A percentile compares a stretch with the other conserved stretches of the same genome.
Conservation (phyloP, 2,113 vertebrate species). For the Trogon melanurus region DNA sequence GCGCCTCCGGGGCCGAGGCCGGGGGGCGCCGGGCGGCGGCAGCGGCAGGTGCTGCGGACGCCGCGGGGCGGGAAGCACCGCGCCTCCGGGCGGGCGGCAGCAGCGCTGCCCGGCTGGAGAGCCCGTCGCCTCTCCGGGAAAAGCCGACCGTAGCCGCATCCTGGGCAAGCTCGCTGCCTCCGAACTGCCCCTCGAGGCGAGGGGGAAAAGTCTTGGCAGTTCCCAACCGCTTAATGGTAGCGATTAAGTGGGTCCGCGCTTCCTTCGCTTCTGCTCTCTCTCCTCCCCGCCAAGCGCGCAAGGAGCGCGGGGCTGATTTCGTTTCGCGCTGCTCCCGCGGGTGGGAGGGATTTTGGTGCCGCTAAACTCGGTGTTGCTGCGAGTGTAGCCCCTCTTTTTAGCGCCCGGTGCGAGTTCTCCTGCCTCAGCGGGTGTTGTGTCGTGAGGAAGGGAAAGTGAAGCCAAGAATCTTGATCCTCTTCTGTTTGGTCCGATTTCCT, state of each 20-base stretch:
- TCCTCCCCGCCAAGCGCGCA: rapidly evolving
- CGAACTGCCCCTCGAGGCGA: background rate
- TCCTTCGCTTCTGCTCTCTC: too few relatives aligned
- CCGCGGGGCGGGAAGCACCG: background rate
- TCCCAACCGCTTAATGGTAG: background rate
- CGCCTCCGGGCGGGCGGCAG: background rate
- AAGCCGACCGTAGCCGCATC: background rate
- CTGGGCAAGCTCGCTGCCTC: background rate
- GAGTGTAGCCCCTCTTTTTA: background rate
- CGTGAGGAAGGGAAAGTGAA: background rate
- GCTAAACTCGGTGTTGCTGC: background rate
- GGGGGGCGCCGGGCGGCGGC: background rate
- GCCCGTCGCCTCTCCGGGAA: background rate
- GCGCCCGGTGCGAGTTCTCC: background rate
- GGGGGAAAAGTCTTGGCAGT: background rate
- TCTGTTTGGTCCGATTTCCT: background rate
- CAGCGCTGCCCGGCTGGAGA: background rate
- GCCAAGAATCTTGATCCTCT: background rate
- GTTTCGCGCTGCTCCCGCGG: background rate
- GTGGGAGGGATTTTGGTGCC: background rate
- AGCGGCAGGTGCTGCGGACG: background rate
- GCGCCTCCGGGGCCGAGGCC: background rate
- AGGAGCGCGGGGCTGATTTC: background rate
- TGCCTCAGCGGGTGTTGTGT: background rate
- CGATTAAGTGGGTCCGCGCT: background rate